These are phyloP conservation scores for Drosophila leontia DNA, from an alignment of 1,140 invertebrate genomes.

Conservation along the genomic window DNA sequence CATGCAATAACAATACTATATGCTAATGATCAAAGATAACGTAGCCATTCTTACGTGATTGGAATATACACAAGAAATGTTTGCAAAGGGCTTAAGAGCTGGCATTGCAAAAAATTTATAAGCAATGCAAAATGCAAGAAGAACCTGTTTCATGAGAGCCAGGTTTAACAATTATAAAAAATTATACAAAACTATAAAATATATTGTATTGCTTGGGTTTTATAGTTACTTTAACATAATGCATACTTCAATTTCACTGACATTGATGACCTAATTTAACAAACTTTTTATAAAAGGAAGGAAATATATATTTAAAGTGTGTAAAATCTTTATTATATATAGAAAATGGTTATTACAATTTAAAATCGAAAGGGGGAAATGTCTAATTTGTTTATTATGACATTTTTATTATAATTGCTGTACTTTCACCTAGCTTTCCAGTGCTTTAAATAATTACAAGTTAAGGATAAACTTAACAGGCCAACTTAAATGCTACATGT, in stretches of 20 bases:
- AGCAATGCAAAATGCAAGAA: not conserved
- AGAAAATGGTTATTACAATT: not conserved
- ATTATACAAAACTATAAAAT: not conserved
- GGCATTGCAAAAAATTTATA: constrained; percentile 9
- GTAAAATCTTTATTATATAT: not conserved
- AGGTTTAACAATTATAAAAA: not conserved
- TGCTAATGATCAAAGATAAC: constrained; percentile 29
- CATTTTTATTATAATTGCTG: not conserved
- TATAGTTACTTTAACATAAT: no score
- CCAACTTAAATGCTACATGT: no score
- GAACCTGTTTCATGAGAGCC: not conserved
- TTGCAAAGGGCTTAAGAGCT: not conserved
- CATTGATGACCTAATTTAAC: not conserved
- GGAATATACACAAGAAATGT: constrained; percentile 17
- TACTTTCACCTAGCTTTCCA: not conserved
- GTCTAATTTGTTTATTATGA: not conserved
- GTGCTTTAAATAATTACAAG: no score
- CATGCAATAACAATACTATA: constrained; percentile 40
- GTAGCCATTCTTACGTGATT: constrained; percentile 17
- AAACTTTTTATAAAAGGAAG: not conserved
- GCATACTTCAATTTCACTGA: not conserved
- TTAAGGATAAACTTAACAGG: no score
- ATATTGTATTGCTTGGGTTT: no score
- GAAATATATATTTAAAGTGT: not conserved
- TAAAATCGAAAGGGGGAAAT: not conserved